phyloP scores from a whole-genome alignment of 2,888 invertebrate species.

The Megaustenia siamemsis region DNA sequence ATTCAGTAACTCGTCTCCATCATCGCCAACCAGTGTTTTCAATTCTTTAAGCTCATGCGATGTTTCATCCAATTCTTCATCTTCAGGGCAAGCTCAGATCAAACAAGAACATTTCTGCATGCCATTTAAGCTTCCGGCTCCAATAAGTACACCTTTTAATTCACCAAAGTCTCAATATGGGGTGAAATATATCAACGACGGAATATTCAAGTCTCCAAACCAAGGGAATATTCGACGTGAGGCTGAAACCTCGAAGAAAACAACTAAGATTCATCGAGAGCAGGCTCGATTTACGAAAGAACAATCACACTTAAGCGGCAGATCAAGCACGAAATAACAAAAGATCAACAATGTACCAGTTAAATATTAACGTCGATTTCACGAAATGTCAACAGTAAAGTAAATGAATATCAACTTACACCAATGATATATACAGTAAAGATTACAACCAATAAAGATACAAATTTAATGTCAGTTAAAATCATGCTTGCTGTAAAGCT shows the following conservation, averaged over 20 bases:
- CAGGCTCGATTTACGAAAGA: slow-evolving; percentile 63
- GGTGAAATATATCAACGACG: neutral
- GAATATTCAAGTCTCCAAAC: neutral
- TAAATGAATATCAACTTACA: no score
- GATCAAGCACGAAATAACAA: no score
- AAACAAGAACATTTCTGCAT: neutral
- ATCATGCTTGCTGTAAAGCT: no score
- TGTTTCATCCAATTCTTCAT: slow-evolving; percentile 12
- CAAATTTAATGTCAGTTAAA: no score
- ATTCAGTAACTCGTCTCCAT: no score
- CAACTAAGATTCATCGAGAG: slow-evolving; percentile 58
- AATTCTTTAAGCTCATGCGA: slow-evolving; percentile 1
- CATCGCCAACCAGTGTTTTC: no score
- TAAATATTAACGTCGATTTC: no score
- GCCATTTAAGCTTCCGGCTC: neutral
- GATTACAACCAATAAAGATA: no score
- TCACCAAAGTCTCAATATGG: neutral
- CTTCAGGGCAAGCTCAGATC: neutral
- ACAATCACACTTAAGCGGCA: no score
- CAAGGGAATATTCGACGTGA: slow-evolving; percentile 50
- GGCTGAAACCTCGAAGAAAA: slow-evolving; percentile 59
- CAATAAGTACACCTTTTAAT: neutral
- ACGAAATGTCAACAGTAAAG: no score
- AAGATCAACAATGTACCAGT: no score
- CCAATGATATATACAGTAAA: no score